Evolutionary conservation across 2,888 invertebrate genomes (phyloP).

Genomic region (Colostygia pectinataria): DNA sequence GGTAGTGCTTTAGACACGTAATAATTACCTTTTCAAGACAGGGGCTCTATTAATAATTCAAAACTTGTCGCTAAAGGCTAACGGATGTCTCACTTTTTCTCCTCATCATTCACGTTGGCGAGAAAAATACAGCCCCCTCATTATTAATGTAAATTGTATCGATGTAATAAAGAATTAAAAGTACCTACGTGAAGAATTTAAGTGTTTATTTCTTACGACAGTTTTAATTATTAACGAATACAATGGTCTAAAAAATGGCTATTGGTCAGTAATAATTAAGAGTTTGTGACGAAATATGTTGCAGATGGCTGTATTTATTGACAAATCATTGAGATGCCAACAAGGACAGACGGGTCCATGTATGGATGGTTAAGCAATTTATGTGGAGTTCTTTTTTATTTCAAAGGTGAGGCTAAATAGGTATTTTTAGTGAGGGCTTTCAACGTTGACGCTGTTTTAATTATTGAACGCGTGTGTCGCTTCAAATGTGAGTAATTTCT

Average conservation of each 20-base stretch:
- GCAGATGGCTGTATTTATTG: slow-evolving; percentile 56
- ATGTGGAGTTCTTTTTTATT: slow-evolving; percentile 50
- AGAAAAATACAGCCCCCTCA: slow-evolving; percentile 22
- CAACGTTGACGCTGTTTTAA: not conserved
- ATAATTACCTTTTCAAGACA: slow-evolving; percentile 14
- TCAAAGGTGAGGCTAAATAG: slow-evolving; percentile 33
- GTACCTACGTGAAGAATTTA: slow-evolving; percentile 17
- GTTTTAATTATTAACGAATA: slow-evolving; percentile 43
- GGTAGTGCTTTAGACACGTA: slow-evolving; percentile 8
- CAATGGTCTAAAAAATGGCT: slow-evolving; percentile 46
- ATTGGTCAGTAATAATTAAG: slow-evolving; percentile 14
- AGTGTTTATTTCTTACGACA: slow-evolving; percentile 31
- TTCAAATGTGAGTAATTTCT: too few species aligned
- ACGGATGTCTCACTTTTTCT: slow-evolving; percentile 33
- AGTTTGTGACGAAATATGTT: slow-evolving; percentile 41
- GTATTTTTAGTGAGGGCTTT: slow-evolving; percentile 21
- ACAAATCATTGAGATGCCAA: slow-evolving; percentile 64
- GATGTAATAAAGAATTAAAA: slow-evolving; percentile 19
- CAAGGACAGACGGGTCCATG: slow-evolving; percentile 46
- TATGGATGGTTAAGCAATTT: slow-evolving; percentile 57
- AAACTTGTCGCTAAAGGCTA: slow-evolving; percentile 16
- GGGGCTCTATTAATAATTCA: slow-evolving; percentile 25
- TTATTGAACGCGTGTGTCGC: too few species aligned
- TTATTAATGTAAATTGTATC: slow-evolving; percentile 28
- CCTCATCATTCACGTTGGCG: slow-evolving; percentile 22